These are phyloP conservation scores for Saiga tatarica DNA, from an alignment of 2,113 vertebrate genomes.

Conservation along the genomic window DNA sequence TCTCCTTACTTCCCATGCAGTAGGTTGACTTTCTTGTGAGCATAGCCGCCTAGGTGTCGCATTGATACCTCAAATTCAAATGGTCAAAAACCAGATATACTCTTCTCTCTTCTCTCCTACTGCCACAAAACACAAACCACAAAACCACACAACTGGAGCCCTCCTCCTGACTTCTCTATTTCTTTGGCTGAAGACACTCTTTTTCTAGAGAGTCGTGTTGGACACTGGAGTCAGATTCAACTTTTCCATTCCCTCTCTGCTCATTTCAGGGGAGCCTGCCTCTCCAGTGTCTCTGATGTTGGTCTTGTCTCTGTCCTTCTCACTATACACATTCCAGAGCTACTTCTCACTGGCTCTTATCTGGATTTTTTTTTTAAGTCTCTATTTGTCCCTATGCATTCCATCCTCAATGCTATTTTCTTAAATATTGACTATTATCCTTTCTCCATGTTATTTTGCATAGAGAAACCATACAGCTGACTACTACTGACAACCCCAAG, in stretches of 20 bases:
- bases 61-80: background rate
- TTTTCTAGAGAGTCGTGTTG: background rate
- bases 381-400: background rate
- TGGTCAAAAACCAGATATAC: background rate
- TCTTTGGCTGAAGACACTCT: background rate
- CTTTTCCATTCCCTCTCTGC: background rate
- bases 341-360: background rate
- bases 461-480: background rate
- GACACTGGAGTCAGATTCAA: background rate
- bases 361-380: background rate
- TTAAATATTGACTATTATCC: background rate
- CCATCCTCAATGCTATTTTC: background rate
- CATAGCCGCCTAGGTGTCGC: rapidly evolving
- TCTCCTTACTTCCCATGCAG: background rate
- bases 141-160: background rate
- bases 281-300: background rate
- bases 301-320: background rate
- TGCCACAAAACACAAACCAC: background rate
- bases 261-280: too few species aligned
- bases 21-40: background rate
- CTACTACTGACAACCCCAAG: background rate
- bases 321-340: background rate
- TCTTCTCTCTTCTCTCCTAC: background rate
- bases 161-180: background rate
- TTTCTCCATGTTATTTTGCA: background rate